Conservation (phyloP, 1,140 invertebrate genomes). For the Procambarus virginalis region DNA sequence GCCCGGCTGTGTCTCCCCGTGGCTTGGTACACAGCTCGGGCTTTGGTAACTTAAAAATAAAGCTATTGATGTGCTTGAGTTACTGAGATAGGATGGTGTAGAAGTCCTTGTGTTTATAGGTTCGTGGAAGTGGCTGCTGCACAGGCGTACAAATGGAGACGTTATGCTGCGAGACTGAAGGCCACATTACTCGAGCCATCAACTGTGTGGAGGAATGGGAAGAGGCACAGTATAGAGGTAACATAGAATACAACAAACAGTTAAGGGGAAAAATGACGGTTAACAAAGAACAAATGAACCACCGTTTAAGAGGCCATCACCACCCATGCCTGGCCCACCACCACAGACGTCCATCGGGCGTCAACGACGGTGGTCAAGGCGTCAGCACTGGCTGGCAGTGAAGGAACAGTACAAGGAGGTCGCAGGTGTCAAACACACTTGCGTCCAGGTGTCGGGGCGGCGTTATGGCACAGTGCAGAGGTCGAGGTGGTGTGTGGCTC, state of each 20-base stretch:
- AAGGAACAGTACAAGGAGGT: conserved; percentile 12
- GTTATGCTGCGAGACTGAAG: not conserved
- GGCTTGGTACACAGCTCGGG: not conserved
- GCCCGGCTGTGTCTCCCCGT: not conserved
- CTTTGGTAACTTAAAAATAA: conserved; percentile 8
- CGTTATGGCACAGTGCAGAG: conserved; percentile 51
- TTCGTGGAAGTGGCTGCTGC: not conserved
- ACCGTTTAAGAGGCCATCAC: conserved; percentile 35
- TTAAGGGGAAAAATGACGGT: not conserved
- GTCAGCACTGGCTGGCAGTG: conserved; percentile 32
- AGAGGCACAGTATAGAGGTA: not conserved
- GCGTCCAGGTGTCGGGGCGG: conserved; percentile 4
- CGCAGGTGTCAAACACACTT: not conserved
- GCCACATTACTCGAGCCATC: not conserved
- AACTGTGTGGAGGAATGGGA: not conserved
- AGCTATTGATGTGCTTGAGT: conserved; percentile 3
- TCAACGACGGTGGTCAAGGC: conserved; percentile 14
- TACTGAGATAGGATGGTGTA: not conserved
- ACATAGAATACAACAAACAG: too few relatives aligned
- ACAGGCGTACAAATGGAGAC: not conserved
- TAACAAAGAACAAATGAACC: not conserved
- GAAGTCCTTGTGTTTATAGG: not conserved
- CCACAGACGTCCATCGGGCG: not conserved
- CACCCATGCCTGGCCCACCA: conserved; percentile 37
- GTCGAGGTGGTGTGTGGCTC: conserved; percentile 32